Evolutionary conservation across 2,797 vertebrate species (phyloP).

Genomic region (Macropus fuliginosus): DNA sequence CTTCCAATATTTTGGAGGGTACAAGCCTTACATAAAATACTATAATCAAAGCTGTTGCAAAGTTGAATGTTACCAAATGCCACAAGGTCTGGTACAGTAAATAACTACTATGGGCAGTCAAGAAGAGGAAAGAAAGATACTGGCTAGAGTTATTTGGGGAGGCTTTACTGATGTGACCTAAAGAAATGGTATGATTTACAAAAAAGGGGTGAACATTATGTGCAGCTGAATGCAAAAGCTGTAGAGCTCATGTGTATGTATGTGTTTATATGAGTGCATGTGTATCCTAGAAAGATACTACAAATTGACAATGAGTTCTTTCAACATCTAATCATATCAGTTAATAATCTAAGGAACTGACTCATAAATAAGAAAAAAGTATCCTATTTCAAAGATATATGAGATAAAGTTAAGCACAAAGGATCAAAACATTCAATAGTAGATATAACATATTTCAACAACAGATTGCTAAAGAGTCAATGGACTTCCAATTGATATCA

Average conservation of each 20-base stretch:
- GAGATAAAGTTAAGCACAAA: neutral
- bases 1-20: neutral
- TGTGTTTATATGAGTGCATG: neutral
- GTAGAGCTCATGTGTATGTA: neutral
- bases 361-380: constrained; percentile 31
- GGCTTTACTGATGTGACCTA: neutral
- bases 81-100: neutral
- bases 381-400: constrained; percentile 7
- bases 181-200: neutral
- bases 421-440: constrained; percentile 2
- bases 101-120: neutral
- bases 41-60: neutral
- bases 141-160: neutral
- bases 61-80: neutral
- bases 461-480: neutral
- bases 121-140: neutral
- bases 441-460: neutral
- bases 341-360: constrained; percentile 31
- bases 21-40: neutral
- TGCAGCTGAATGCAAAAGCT: neutral
- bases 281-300: neutral
- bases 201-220: neutral
- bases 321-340: constrained; percentile 25
- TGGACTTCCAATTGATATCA: neutral
- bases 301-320: neutral